These are phyloP conservation scores for Hetaerina titia DNA, from an alignment of 2,888 invertebrate genomes.

Conservation along the genomic window DNA sequence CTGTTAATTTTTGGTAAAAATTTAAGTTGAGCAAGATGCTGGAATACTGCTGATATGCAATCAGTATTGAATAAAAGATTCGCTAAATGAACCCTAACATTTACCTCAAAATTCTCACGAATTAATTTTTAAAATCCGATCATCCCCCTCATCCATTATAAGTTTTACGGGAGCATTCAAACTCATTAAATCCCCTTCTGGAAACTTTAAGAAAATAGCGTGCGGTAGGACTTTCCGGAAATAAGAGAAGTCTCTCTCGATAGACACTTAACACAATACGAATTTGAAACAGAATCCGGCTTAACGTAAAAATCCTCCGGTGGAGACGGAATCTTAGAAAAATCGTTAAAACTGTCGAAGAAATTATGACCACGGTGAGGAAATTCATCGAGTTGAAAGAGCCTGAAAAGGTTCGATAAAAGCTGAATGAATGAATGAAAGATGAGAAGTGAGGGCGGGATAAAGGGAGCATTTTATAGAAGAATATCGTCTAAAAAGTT, in stretches of 20 bases:
- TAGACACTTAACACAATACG: conserved; percentile 28
- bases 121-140: background rate
- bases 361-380: background rate
- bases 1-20: background rate
- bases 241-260: background rate
- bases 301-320: background rate
- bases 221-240: background rate
- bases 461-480: background rate
- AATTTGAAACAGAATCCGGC: conserved; percentile 20
- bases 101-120: background rate
- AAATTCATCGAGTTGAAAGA: background rate
- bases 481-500: conserved; percentile 20
- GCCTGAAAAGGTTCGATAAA: conserved; percentile 4
- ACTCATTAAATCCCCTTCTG: background rate
- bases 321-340: background rate
- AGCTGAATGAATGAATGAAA: background rate
- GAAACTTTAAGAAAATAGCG: background rate
- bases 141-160: conserved; percentile 1
- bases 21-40: background rate
- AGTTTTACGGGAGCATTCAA: background rate
- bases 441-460: background rate
- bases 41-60: background rate
- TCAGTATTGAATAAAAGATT: background rate
- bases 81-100: background rate
- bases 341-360: background rate